A percentile compares a stretch with the other conserved stretches of the same genome.
Conservation (phyloP, 2,113 vertebrate species). For the Leptobrachium leishanense region DNA sequence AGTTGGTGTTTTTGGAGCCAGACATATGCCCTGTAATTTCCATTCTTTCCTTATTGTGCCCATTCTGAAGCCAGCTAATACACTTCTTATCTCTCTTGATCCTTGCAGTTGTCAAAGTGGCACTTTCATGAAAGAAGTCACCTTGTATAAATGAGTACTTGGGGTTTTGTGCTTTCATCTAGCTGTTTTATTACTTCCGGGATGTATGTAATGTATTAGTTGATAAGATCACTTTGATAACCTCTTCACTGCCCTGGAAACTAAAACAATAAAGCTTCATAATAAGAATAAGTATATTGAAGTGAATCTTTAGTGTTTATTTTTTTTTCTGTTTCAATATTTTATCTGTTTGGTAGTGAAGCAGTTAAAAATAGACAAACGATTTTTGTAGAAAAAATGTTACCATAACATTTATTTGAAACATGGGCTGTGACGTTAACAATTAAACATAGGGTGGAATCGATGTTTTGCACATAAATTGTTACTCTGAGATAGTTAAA, state of each 20-base stretch:
- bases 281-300: neutral
- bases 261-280: too few relatives aligned
- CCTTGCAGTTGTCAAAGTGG: constrained; percentile 21
- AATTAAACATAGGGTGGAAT: too few relatives aligned
- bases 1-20: neutral
- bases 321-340: too few relatives aligned
- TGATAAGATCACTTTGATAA: constrained; percentile 11
- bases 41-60: constrained; percentile 13
- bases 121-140: constrained; percentile 10
- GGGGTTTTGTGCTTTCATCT: constrained; percentile 12
- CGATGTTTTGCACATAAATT: too few relatives aligned
- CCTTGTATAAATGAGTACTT: constrained; percentile 12
- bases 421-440: too few relatives aligned
- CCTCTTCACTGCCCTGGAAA: constrained; percentile 12
- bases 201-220: constrained; percentile 5
- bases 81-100: constrained; percentile 22
- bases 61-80: neutral
- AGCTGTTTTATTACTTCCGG: constrained; percentile 13
- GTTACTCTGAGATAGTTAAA: too few relatives aligned
- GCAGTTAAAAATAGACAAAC: too few relatives aligned
- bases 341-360: too few relatives aligned
- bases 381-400: too few relatives aligned
- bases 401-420: too few relatives aligned
- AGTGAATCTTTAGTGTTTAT: too few relatives aligned
- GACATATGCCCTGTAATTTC: constrained; percentile 5